A percentile compares a stretch with the other conserved stretches of the same genome.
These are phyloP conservation scores for Phoeniculus purpureus DNA, from an alignment of 2,797 vertebrate genomes.

Conservation along the genomic window DNA sequence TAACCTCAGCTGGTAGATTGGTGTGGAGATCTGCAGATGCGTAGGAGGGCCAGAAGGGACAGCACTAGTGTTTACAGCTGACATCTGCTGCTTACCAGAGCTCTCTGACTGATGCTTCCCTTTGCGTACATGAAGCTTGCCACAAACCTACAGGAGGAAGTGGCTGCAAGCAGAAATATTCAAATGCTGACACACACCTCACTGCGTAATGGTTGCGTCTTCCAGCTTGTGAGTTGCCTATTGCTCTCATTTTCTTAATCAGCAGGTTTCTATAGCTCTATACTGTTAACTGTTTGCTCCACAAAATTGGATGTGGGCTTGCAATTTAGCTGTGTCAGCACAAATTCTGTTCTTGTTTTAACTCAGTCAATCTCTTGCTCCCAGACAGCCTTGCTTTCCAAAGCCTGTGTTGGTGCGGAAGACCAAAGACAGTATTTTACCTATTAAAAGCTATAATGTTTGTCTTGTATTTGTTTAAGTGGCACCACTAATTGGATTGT, in stretches of 20 bases:
- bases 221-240: background rate
- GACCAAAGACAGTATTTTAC: background rate
- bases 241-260: background rate
- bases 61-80: background rate
- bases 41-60: background rate
- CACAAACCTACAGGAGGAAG: background rate
- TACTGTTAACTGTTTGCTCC: background rate
- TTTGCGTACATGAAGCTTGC: background rate
- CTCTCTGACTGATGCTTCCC: background rate
- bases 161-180: background rate
- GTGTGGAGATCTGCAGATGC: background rate
- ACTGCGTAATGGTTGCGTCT: background rate
- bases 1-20: fast-evolving
- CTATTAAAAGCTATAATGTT: slow-evolving; percentile 6
- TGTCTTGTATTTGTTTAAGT: slow-evolving; percentile 38
- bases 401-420: background rate
- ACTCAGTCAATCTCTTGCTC: background rate
- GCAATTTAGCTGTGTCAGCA: background rate
- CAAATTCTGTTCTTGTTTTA: background rate
- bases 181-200: background rate
- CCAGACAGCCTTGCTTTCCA: background rate
- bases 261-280: background rate
- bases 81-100: background rate
- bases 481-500: slow-evolving; percentile 4
- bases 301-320: background rate